These are phyloP conservation scores for Oithona nana DNA, from an alignment of 2,888 invertebrate species.

Conservation along the genomic window DNA sequence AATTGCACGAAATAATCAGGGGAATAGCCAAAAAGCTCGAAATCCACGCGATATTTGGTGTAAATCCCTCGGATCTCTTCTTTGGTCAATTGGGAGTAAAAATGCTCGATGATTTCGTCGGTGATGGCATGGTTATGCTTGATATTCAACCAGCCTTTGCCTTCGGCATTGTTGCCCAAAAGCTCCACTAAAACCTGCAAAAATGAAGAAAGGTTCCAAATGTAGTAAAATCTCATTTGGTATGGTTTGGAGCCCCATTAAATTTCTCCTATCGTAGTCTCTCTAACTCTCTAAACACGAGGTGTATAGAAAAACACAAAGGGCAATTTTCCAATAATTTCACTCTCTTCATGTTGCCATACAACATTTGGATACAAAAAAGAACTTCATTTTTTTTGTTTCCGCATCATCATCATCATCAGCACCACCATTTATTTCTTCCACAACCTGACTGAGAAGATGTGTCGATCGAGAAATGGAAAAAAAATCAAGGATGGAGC, in stretches of 20 bases:
- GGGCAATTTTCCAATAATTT: no score
- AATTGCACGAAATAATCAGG: conserved; percentile 13
- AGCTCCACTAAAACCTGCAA: neutral
- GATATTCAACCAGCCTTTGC: neutral
- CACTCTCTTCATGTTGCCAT: no score
- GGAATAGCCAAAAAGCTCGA: conserved; percentile 4
- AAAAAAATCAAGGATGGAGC: no score
- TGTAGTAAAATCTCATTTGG: no score
- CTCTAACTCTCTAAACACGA: no score
- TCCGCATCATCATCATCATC: no score
- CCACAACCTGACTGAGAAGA: no score
- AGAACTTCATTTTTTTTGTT: no score
- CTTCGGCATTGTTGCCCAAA: neutral
- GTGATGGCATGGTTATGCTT: neutral
- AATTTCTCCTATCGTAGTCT: neutral
- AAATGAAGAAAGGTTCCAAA: neutral
- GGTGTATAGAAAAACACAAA: no score
- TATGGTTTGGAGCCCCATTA: neutral
- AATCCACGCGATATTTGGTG: conserved; percentile 2
- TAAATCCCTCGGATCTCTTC: conserved; percentile 10
- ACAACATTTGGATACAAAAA: no score
- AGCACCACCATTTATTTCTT: no score
- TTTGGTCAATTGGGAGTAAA: conserved; percentile 4
- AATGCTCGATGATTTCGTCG: neutral
- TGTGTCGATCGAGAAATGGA: no score